These are phyloP conservation scores for Petaurus breviceps DNA, from an alignment of 2,113 vertebrate species.

Conservation along the genomic window DNA sequence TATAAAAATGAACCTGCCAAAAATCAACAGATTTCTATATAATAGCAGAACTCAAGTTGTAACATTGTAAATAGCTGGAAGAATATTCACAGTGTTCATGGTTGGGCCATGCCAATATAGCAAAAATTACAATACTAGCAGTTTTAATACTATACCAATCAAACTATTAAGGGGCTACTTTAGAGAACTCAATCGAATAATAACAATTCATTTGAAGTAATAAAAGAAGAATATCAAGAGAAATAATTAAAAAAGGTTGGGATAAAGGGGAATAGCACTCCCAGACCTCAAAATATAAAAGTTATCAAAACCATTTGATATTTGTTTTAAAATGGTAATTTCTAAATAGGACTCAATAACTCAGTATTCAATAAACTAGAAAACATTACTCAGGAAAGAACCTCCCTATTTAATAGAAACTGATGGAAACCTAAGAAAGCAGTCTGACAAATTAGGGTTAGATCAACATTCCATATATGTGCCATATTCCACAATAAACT, in stretches of 20 bases:
- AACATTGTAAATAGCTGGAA: neutral
- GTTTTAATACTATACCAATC: neutral
- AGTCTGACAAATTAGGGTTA: neutral
- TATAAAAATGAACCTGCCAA: neutral
- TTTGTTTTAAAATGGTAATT: neutral
- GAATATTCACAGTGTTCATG: neutral
- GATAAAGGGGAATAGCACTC: neutral
- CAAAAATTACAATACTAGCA: neutral
- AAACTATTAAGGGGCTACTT: neutral
- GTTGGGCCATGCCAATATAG: neutral
- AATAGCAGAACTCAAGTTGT: neutral
- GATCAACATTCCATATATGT: neutral
- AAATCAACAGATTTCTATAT: neutral
- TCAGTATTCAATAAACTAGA: neutral
- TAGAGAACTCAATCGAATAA: neutral
- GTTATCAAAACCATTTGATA: neutral
- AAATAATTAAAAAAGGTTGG: neutral
- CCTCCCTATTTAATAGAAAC: neutral
- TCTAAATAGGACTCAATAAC: neutral
- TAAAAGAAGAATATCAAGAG: neutral
- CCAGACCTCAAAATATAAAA: neutral
- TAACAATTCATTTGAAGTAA: neutral
- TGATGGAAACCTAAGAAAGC: neutral
- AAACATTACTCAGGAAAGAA: neutral
- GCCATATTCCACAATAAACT: neutral